Percentiles rank a stretch among this genome's conserved stretches.
Conservation (phyloP, 2,888 invertebrate genomes). For the Odontothrips loti region DNA sequence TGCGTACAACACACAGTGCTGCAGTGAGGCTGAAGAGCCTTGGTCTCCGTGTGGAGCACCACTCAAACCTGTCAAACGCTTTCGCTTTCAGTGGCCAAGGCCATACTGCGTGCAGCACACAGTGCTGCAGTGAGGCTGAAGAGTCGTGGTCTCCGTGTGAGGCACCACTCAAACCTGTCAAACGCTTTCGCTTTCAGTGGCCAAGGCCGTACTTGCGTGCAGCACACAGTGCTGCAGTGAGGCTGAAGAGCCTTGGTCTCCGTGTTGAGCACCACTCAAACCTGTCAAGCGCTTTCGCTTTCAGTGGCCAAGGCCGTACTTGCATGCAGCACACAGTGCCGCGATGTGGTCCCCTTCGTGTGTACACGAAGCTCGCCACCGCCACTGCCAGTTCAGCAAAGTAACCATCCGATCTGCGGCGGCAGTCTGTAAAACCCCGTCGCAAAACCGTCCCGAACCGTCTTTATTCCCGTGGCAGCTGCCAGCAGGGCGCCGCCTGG, state of each 20-base stretch:
- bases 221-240: neutral
- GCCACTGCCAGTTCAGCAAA: neutral
- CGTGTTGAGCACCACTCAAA: no score
- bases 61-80: neutral
- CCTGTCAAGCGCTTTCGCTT: neutral
- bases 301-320: neutral
- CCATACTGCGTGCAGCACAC: neutral
- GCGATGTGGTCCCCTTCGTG: no score
- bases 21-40: neutral
- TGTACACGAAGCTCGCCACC: no score
- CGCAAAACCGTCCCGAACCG: no score
- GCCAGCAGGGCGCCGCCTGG: neutral
- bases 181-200: neutral
- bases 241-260: neutral
- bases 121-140: constrained; percentile 7
- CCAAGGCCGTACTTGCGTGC: neutral
- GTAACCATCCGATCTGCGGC: no score
- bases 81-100: neutral
- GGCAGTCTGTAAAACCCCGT: no score
- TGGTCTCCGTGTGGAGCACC: neutral
- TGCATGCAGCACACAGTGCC: neutral
- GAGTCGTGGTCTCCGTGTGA: neutral
- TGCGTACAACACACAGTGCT: neutral
- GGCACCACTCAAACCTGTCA: neutral
- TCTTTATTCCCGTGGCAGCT: no score